Base-by-base conservation (phyloP, 2,797 vertebrate species). In the Denticeps clupeoides region DNA sequence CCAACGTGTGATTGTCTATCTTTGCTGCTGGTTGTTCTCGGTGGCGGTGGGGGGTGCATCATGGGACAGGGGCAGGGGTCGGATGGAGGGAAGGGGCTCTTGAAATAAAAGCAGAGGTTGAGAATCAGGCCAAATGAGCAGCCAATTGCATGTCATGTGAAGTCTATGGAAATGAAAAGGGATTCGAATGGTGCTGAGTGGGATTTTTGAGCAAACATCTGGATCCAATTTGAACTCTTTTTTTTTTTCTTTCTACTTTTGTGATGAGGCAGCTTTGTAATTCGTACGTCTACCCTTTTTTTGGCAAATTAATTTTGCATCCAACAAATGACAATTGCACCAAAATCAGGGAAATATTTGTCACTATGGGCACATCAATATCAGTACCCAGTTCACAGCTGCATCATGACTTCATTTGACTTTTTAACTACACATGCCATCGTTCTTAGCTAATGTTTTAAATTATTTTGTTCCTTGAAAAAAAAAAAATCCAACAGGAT, bases 1-100 rank as follows among this genome's bases (percentile, higher is more conserved):
- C 9, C 18, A 18, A 38, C 16, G 55, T 51, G 59, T 71, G 68
- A 79, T 83, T 85, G 75, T 84, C 78, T 81, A 80, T 79, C 81
- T 89, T 93, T 93, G 87, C 89, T 87, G 81, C 91, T 96, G 93
- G 91, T 96, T 93, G 91, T 96, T 97, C 87, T 94, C 87, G 63
- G 81, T 85, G 75, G 71, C n/a, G n/a, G n/a, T n/a, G 10, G 33
- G 53, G 72, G 70, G 73, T 81, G 79, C 78, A 89, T 78, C 85
- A 77, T 74, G 78, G 52, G 61, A 73, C 76, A 70, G 26, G 54
- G 31, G 45, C 9, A 9, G 46, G 32, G 46, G 59, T 38, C 18
- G 56, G 59, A 60, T 44, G 59, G 48, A 56, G 58, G 49, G 57
- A 53, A 48, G 40, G 55, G 70, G 64, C 59, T 47, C 73, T 73